A percentile compares a stretch with the other conserved stretches of the same genome.
Evolutionary conservation across 2,888 invertebrate genomes (phyloP).

Genomic region (Callyntrura guangdongensis): DNA sequence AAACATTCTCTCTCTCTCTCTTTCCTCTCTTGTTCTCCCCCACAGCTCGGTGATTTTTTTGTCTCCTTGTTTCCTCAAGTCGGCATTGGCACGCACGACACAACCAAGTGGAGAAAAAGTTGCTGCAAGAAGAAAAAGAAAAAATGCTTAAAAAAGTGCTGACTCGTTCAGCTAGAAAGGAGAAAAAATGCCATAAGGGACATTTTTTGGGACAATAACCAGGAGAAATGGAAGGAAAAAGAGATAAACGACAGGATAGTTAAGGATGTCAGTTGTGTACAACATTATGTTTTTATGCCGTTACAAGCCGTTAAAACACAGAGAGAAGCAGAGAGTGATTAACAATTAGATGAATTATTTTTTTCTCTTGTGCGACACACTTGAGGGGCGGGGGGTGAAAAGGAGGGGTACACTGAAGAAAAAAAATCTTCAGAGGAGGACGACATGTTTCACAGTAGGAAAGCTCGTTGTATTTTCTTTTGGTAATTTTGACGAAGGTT

Average conservation of each 20-base stretch:
- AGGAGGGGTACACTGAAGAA: not conserved
- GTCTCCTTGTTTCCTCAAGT: not conserved
- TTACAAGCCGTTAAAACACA: not conserved
- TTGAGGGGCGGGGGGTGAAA: slow-evolving; percentile 6
- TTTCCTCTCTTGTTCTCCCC: too few species aligned
- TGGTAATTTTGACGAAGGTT: too few species aligned
- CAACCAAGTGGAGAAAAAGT: not conserved
- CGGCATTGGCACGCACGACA: not conserved
- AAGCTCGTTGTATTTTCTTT: slow-evolving; percentile 5
- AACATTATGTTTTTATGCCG: too few species aligned
- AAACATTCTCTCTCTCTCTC: not conserved
- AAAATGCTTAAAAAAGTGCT: slow-evolving; percentile 18
- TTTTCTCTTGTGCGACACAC: not conserved
- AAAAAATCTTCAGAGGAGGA: not conserved
- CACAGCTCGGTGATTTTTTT: too few species aligned
- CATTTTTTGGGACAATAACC: slow-evolving; percentile 28
- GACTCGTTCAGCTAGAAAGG: slow-evolving; percentile 18
- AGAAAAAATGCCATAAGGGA: slow-evolving; percentile 56
- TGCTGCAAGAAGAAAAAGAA: slow-evolving; percentile 67
- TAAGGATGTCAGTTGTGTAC: slow-evolving; percentile 1
- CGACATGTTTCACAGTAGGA: not conserved
- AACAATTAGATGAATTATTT: slow-evolving; percentile 59
- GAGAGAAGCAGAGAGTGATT: slow-evolving; percentile 31
- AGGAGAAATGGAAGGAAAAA: not conserved
- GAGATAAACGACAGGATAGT: not conserved